These are phyloP conservation scores for Nycticorax nycticorax DNA, from an alignment of 2,113 vertebrate genomes.

Conservation along the genomic window DNA sequence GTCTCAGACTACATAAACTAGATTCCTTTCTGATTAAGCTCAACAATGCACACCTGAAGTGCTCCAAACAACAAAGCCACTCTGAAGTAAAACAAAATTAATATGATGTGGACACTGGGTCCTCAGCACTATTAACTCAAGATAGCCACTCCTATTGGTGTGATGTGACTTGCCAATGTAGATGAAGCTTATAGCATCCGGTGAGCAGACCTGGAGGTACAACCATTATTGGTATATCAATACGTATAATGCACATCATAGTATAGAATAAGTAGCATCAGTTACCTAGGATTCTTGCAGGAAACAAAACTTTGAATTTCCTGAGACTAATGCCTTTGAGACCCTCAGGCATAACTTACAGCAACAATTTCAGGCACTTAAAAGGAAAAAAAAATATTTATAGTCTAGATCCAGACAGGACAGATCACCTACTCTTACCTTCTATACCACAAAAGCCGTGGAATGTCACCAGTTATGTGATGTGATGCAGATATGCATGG, in stretches of 20 bases:
- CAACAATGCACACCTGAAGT: background rate
- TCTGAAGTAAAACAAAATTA: background rate
- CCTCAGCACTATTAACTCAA: background rate
- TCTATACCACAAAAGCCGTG: background rate
- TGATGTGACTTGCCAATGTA: background rate
- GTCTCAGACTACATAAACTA: background rate
- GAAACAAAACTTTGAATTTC: background rate
- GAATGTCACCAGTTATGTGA: background rate
- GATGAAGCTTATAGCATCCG: background rate
- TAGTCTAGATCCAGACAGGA: background rate
- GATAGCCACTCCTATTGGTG: background rate
- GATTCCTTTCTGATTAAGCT: background rate
- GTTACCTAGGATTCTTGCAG: background rate
- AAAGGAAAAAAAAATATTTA: background rate
- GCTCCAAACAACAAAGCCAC: background rate
- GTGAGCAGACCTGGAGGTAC: background rate
- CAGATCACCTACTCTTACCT: background rate
- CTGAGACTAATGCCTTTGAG: background rate
- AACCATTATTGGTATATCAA: background rate
- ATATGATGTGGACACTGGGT: background rate
- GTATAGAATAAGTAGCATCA: background rate
- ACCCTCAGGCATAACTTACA: background rate
- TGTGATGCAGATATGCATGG: background rate
- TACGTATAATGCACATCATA: background rate
- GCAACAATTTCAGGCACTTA: background rate